phyloP scores from a whole-genome alignment of 2,888 invertebrate genomes.

The Caenorhabditis sp. region DNA sequence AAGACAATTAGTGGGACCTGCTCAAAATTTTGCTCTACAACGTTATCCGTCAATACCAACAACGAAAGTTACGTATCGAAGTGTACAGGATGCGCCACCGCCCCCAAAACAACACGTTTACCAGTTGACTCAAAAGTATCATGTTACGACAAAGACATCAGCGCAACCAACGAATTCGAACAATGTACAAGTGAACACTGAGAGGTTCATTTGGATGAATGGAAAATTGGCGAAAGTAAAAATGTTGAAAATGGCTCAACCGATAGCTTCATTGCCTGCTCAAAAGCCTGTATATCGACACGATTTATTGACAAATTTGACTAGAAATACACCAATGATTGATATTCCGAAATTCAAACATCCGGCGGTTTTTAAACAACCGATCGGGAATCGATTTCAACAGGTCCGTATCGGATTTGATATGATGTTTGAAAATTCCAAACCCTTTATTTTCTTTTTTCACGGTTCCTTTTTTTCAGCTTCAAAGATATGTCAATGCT shows the following conservation, averaged over 20 bases:
- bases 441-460: too few species aligned
- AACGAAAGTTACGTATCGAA: neutral
- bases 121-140: neutral
- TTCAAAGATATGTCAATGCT: neutral
- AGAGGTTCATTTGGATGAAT: neutral
- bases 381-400: neutral
- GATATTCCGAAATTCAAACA: neutral
- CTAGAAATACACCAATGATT: neutral
- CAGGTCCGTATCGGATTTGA: neutral
- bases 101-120: neutral
- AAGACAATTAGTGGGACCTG: neutral
- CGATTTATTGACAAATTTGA: neutral
- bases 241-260: neutral
- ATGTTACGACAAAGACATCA: neutral
- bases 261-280: neutral
- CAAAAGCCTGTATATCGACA: neutral
- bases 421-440: neutral
- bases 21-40: too few species aligned
- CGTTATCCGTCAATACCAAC: neutral
- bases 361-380: neutral
- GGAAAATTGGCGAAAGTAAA: neutral
- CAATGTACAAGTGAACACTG: too few species aligned
- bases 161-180: neutral
- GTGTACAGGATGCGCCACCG: neutral
- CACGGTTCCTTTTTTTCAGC: neutral